Evolutionary conservation across 1,140 invertebrate genomes (phyloP), one percentile per base, ranked within the genome.

Genomic region (Vanessa tameamea): DNA sequence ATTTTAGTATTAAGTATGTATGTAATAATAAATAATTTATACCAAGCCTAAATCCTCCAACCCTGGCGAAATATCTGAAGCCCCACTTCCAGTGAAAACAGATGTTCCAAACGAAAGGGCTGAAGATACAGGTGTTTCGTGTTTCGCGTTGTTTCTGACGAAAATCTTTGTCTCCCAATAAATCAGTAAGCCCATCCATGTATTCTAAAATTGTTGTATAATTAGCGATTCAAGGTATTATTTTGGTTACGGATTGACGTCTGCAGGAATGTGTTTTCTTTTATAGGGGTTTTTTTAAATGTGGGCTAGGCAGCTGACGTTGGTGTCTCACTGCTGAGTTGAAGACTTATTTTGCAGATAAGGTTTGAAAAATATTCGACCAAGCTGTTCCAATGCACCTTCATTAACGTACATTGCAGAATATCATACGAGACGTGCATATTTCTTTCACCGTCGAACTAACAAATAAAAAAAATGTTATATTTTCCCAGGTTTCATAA

Each of bases 131-230:
- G 88, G 86, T 8, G 70, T 79, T 50, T 90, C 90, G 50, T 92
- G 90, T 11, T 83, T 84, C 0, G 90, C 87, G 2, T 87, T 77
- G 7, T 80, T 83, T 7, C 83, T 84, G 48, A 87, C 77, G 31
- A 85, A 88, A 43, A 92, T 80, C 65, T 90, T 92, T 15, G 90
- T 90, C 74, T 92, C 90, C 86, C 84, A 89, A 47, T 84, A 88
- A 71, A 90, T 89, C 12, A 92, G 71, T 50, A 83, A 78, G 0
- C 77, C 69, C 80, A 92, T 86, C 90, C 88, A 92, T 0, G 88
- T 85, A 16, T 82, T 82, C 89, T 91, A 69, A 12, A 64, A 74
- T 55, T 55, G 20, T 47, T 8, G 37, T 43, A n/a, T 47, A 20
- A 43, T 43, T 59, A 48, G 12, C 43, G 23, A 59, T 47, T 37